Conservation (phyloP, 2,888 invertebrate species). For the Neoscelio sp. region DNA sequence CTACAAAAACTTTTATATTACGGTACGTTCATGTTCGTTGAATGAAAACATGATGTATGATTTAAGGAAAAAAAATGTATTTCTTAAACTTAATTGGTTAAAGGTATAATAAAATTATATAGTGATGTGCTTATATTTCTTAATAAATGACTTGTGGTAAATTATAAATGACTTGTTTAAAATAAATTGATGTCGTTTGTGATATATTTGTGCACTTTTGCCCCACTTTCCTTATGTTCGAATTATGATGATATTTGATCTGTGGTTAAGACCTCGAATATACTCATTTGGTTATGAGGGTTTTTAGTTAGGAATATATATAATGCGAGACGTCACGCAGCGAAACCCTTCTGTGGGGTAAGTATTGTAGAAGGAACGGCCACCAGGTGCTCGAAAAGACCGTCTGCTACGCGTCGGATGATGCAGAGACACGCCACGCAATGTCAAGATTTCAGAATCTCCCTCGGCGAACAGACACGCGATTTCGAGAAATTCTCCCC, state of each 20-base stretch:
- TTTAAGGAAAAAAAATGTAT: no score
- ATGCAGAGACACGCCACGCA: constrained; percentile 34
- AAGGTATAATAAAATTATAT: no score
- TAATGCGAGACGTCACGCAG: constrained; percentile 12
- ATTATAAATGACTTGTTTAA: no score
- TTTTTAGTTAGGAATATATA: constrained; percentile 27
- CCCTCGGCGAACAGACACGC: constrained; percentile 22
- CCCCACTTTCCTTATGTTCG: constrained; percentile 4
- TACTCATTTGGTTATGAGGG: constrained; percentile 21
- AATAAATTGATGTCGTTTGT: no score
- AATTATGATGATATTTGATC: constrained; percentile 37
- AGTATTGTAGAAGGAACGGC: constrained; percentile 23
- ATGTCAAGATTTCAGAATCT: constrained; percentile 44
- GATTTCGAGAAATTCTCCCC: constrained; percentile 20
- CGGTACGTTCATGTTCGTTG: no score
- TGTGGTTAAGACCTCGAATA: constrained; percentile 35
- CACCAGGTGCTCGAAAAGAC: constrained; percentile 41
- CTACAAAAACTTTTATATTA: no score
- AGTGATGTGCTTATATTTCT: no score
- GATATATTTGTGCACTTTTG: no score
- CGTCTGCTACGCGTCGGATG: constrained; percentile 40
- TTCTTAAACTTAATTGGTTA: no score
- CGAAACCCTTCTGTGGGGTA: constrained; percentile 20
- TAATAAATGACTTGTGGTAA: background rate
- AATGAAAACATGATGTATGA: no score